Conservation (phyloP, 2,797 vertebrate genomes). For the Cyprinella venusta region DNA sequence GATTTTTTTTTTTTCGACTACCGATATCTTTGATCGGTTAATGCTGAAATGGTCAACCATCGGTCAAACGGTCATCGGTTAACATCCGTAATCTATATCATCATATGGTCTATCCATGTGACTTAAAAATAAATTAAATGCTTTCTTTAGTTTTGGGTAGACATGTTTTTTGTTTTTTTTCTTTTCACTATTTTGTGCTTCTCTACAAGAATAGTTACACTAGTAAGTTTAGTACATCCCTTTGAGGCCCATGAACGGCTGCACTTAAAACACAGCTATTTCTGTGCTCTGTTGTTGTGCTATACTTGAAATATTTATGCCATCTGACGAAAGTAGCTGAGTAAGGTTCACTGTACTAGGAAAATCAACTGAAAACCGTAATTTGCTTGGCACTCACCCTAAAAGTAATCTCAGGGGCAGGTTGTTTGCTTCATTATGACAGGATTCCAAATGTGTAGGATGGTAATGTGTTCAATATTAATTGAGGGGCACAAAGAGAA, state of each 20-base stretch:
- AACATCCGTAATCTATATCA: too few species aligned
- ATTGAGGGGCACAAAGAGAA: conserved; percentile 11
- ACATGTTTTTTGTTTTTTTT: neutral
- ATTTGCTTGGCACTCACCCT: neutral
- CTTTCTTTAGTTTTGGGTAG: neutral
- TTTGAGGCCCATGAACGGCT: neutral
- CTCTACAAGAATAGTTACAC: neutral
- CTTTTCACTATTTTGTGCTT: neutral
- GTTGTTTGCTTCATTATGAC: conserved; percentile 11
- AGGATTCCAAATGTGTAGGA: conserved; percentile 11
- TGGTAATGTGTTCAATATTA: conserved; percentile 10
- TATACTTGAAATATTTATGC: conserved; percentile 38
- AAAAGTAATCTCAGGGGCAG: neutral
- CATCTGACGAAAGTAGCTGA: conserved; percentile 25
- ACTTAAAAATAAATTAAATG: neutral
- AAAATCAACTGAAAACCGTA: conserved; percentile 15
- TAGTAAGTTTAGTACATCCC: neutral
- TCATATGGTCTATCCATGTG: neutral
- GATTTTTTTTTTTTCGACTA: too few species aligned
- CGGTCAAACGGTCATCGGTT: too few species aligned
- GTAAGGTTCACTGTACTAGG: neutral
- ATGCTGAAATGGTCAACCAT: too few species aligned
- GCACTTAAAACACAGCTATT: conserved; percentile 26
- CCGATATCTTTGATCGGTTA: too few species aligned
- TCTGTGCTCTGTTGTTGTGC: conserved; percentile 19